Evolutionary conservation across 1,140 invertebrate genomes (phyloP).

Genomic region (Drosophila ercepeae): DNA sequence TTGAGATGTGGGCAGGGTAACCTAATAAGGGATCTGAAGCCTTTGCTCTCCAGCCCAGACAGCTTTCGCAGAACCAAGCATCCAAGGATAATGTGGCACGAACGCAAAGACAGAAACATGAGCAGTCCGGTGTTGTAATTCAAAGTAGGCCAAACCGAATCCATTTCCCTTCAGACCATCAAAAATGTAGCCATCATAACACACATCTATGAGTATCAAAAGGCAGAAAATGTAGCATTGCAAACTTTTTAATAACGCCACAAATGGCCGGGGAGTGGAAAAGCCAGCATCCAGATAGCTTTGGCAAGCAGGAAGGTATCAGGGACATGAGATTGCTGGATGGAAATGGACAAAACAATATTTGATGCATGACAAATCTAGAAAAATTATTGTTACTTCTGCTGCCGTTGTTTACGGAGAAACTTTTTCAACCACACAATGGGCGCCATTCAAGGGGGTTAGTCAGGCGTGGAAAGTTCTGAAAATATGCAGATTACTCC

Average conservation of each 20-base stretch:
- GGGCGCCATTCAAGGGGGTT: slow-evolving; percentile 18
- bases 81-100: not conserved
- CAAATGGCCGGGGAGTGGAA: slow-evolving; percentile 41
- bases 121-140: not conserved
- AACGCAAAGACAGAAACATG: slow-evolving; percentile 6
- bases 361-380: slow-evolving; percentile 67
- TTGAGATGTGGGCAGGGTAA: slow-evolving; percentile 28
- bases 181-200: slow-evolving; percentile 55
- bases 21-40: slow-evolving; percentile 18
- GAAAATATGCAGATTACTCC: slow-evolving; percentile 17
- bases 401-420: slow-evolving; percentile 4
- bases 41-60: not conserved
- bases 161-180: slow-evolving; percentile 47
- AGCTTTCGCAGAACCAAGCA: too few relatives aligned
- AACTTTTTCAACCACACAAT: slow-evolving; percentile 30
- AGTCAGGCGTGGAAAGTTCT: slow-evolving; percentile 23
- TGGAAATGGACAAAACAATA: slow-evolving; percentile 60
- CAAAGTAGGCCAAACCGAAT: slow-evolving; percentile 34
- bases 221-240: slow-evolving; percentile 44
- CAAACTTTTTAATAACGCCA: slow-evolving; percentile 77
- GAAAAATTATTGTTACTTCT: slow-evolving; percentile 27
- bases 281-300: slow-evolving; percentile 2
- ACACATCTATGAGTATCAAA: slow-evolving; percentile 1
- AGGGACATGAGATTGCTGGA: slow-evolving; percentile 11
- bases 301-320: not conserved